Percentiles rank a stretch among this genome's conserved stretches.
Conservation (phyloP, 1,140 invertebrate genomes). For the Procambarus clarkii region DNA sequence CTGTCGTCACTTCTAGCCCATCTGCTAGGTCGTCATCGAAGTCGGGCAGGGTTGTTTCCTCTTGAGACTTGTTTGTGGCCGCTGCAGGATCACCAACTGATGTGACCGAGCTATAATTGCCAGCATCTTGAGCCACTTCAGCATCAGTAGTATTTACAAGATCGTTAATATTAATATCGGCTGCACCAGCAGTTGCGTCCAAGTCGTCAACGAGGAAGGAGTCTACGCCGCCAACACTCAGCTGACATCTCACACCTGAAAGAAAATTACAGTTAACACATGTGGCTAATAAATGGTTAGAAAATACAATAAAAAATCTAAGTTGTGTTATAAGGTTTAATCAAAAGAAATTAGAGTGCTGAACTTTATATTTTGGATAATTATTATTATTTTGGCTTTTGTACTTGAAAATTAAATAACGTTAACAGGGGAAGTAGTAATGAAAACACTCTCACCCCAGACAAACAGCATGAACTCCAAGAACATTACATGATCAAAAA, state of each 20-base stretch:
- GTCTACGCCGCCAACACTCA: conserved; percentile 45
- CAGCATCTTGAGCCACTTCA: neutral
- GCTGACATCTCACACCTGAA: conserved; percentile 45
- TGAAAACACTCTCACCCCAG: too few relatives aligned
- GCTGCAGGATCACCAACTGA: neutral
- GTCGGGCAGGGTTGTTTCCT: conserved; percentile 35
- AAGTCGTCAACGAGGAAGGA: conserved; percentile 49
- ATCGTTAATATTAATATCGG: neutral
- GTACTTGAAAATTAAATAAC: too few relatives aligned
- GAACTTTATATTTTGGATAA: too few relatives aligned
- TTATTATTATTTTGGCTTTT: too few relatives aligned
- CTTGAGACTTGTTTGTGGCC: neutral
- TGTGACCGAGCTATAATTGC: neutral
- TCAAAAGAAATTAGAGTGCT: too few relatives aligned
- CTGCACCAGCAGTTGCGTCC: conserved; percentile 11
- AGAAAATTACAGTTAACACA: neutral
- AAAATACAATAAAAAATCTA: neutral
- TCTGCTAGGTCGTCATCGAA: conserved; percentile 34
- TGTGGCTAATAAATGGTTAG: neutral
- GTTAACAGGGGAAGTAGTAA: too few relatives aligned
- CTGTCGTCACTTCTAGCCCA: conserved; percentile 14
- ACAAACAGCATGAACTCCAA: too few relatives aligned
- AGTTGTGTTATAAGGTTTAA: too few relatives aligned
- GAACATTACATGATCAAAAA: too few relatives aligned
- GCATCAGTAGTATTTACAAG: conserved; percentile 4